Base-by-base conservation (phyloP, 2,888 invertebrate genomes). In the Melanostoma mellinum region DNA sequence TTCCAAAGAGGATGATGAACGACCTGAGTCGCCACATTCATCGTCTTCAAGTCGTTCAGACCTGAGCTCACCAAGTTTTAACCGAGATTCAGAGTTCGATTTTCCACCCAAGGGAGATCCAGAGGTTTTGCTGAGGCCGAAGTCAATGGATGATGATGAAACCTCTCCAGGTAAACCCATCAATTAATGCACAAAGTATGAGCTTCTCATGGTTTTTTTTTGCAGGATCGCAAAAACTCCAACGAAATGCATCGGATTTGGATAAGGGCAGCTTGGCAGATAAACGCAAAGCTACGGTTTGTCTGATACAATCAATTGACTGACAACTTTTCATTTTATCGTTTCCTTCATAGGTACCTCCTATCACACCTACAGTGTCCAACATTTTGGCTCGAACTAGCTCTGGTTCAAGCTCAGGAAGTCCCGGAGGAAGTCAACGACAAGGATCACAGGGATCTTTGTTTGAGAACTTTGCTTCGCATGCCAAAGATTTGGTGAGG, bases 401-500 rank as follows among this genome's bases (percentile, higher is more conserved):
- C 2, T 94, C 94, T 87, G 93, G 94, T 74, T 93, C 94, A 36
- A 94, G 94, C 77, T 93, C 94, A 73, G 93, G 93, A 1, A 89
- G 90, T 72, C 90, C 90, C 63, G 89, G 90, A 0, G 92, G 93
- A 9, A 84, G 88, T 0, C 93, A 94, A 1, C 93, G 96, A 2
- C 96, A 97, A 89, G 94, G 95, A 2, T 96, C 96, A 0, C 97
- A 97, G 88, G 94, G 96, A 0, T 97, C 97, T 0, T 91, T 97
- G 2, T 94, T 98, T 87, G 97, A 97, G 90, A 96, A 97, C 88
- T 95, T 97, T 88, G 95, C 97, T 3, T 94, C 94, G 0, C 97
- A 97, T 88, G 97, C 97, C 8, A 97, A 97, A 90, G 97, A 97
- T 87, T 91, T 97, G 73, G 97, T 97, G 1, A 93, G 95, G 58